These are phyloP conservation scores for Nycteola revayana DNA, from an alignment of 2,888 invertebrate genomes.

Conservation along the genomic window DNA sequence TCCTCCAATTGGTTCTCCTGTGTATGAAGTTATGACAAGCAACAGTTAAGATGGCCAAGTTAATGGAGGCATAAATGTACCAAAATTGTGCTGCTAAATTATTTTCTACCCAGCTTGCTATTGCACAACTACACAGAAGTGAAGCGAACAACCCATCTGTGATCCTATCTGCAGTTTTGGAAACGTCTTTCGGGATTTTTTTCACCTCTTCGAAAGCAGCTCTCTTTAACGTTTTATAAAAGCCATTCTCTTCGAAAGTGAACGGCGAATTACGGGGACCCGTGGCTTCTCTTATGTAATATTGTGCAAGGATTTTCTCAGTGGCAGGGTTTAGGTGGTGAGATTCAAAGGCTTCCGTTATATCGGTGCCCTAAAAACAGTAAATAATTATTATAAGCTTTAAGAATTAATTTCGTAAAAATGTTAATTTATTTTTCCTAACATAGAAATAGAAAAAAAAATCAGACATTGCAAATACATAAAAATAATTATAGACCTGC, in stretches of 20 bases:
- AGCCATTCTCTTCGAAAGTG: slow-evolving; percentile 88
- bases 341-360: slow-evolving; percentile 90
- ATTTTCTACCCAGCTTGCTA: slow-evolving; percentile 43
- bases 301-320: slow-evolving; percentile 64
- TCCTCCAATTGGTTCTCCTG: slow-evolving; percentile 87
- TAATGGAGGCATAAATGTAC: slow-evolving; percentile 76
- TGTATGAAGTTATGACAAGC: slow-evolving; percentile 91
- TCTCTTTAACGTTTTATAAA: slow-evolving; percentile 86
- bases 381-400: no score
- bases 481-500: no score
- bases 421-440: no score
- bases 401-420: no score
- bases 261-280: slow-evolving; percentile 86
- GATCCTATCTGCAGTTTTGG: slow-evolving; percentile 50
- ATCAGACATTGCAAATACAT: no score
- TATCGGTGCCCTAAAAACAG: slow-evolving; percentile 87
- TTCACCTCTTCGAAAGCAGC: slow-evolving; percentile 80
- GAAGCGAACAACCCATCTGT: slow-evolving; percentile 58
- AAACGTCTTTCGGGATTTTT: slow-evolving; percentile 64
- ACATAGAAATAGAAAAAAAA: no score
- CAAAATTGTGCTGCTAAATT: slow-evolving; percentile 42
- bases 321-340: slow-evolving; percentile 85
- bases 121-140: slow-evolving; percentile 48
- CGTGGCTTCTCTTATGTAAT: slow-evolving; percentile 83
- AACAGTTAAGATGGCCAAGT: slow-evolving; percentile 82